These are phyloP conservation scores for Chauna torquata DNA, from an alignment of 2,113 vertebrate species.

Conservation along the genomic window DNA sequence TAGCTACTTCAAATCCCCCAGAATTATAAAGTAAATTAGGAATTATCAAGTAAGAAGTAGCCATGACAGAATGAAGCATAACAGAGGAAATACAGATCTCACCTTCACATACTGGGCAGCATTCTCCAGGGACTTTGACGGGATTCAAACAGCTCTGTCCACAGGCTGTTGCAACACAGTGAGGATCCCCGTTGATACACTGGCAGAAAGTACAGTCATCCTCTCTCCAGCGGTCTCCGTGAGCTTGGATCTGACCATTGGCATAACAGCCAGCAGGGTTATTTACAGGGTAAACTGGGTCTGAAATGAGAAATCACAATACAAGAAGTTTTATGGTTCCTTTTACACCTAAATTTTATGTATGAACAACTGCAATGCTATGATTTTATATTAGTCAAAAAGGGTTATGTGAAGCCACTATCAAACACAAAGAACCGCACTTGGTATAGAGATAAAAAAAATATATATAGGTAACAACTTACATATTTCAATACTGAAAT, in stretches of 20 bases:
- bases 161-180: constrained; percentile 87
- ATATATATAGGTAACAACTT: not conserved
- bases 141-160: constrained; percentile 89
- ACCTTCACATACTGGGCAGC: constrained; percentile 91
- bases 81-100: not conserved
- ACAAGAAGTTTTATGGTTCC: not conserved
- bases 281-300: constrained; percentile 83
- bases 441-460: not conserved
- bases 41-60: not conserved
- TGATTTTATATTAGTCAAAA: not conserved
- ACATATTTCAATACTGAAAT: not conserved
- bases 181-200: constrained; percentile 85
- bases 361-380: not conserved
- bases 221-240: constrained; percentile 91
- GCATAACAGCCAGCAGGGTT: constrained; percentile 90
- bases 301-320: constrained; percentile 56
- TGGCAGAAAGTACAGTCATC: constrained; percentile 93
- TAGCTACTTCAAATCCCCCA: not conserved
- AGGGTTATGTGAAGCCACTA: not conserved
- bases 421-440: not conserved
- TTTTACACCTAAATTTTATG: not conserved
- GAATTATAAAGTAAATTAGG: not conserved
- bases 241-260: constrained; percentile 86
- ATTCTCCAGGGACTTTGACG: constrained; percentile 89
- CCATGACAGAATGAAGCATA: accelerated